phyloP scores from a whole-genome alignment of 37 sponge, comb jelly and placozoan species.

The Beroe forskalii region DNA sequence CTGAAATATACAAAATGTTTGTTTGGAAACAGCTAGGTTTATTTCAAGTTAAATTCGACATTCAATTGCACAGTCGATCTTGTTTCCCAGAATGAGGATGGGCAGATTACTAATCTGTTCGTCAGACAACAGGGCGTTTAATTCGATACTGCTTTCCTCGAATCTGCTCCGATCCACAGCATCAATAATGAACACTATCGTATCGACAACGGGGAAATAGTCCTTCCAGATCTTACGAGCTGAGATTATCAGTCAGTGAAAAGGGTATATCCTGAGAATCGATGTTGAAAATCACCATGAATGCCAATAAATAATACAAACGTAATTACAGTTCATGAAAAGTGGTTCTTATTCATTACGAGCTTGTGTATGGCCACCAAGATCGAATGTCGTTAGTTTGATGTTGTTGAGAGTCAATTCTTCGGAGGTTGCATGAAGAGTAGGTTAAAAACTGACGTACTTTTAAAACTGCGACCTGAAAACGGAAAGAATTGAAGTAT shows the following conservation, averaged over 20 bases:
- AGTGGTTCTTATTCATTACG: too few species aligned
- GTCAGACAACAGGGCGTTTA: conserved; percentile 82
- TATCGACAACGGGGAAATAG: conserved; percentile 96
- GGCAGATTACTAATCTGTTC: conserved; percentile 84
- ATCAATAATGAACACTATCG: conserved; percentile 95
- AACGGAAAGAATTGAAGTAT: too few species aligned
- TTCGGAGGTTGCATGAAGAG: conserved; percentile 86
- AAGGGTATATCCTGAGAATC: too few species aligned
- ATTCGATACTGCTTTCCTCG: conserved; percentile 81
- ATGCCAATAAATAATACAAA: too few species aligned
- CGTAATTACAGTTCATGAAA: too few species aligned
- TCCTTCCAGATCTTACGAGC: conserved; percentile 97
- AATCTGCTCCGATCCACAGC: conserved; percentile 79
- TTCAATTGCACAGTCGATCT: conserved; percentile 88
- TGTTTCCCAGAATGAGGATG: conserved; percentile 91
- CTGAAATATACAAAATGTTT: too few species aligned
- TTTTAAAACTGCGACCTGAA: too few species aligned
- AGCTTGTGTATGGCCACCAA: conserved; percentile 89
- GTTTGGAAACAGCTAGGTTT: too few species aligned
- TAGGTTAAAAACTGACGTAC: too few species aligned
- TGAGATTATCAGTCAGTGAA: too few species aligned
- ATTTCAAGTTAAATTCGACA: too few species aligned
- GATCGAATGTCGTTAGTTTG: conserved; percentile 89
- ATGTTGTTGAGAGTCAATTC: conserved; percentile 87
- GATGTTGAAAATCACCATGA: too few species aligned